phyloP scores from a whole-genome alignment of 2,888 invertebrate genomes.

The Lasius platythorax region DNA sequence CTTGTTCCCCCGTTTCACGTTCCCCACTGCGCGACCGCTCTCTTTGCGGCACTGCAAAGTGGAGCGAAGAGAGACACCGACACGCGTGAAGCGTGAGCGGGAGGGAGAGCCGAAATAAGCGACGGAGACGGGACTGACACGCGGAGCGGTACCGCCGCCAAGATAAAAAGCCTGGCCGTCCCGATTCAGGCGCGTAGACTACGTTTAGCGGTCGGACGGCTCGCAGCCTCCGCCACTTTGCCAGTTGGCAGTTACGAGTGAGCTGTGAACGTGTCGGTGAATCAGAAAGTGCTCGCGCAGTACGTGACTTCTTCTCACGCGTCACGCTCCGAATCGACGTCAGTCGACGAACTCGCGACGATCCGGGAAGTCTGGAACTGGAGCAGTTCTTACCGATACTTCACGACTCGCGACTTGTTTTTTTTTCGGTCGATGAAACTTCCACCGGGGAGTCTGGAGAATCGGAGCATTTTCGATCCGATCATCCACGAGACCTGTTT shows the following conservation, averaged over 20 bases:
- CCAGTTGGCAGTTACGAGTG: neutral
- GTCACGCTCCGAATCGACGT: constrained; percentile 30
- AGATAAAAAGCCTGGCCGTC: constrained; percentile 71
- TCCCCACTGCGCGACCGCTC: constrained; percentile 2
- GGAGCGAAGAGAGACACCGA: constrained; percentile 20
- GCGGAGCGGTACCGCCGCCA: constrained; percentile 24
- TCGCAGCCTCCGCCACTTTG: constrained; percentile 38
- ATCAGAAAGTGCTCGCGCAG: constrained; percentile 31
- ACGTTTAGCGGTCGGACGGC: constrained; percentile 78
- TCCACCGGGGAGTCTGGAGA: neutral
- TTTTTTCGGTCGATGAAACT: neutral
- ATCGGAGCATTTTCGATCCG: neutral
- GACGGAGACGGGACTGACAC: constrained; percentile 43
- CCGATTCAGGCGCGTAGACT: constrained; percentile 79
- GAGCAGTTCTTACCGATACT: constrained; percentile 33
- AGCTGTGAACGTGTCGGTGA: constrained; percentile 27
- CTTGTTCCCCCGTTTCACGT: constrained; percentile 15
- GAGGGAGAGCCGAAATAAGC: neutral
- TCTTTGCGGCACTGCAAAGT: neutral
- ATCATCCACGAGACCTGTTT: neutral
- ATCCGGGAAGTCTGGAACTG: constrained; percentile 9
- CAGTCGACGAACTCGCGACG: constrained; percentile 40
- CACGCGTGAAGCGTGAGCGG: constrained; percentile 6
- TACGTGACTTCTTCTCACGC: constrained; percentile 12
- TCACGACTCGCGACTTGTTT: neutral